Evolutionary conservation across 2,888 invertebrate species (phyloP).

Genomic region (Malthinus seriepunctatus): DNA sequence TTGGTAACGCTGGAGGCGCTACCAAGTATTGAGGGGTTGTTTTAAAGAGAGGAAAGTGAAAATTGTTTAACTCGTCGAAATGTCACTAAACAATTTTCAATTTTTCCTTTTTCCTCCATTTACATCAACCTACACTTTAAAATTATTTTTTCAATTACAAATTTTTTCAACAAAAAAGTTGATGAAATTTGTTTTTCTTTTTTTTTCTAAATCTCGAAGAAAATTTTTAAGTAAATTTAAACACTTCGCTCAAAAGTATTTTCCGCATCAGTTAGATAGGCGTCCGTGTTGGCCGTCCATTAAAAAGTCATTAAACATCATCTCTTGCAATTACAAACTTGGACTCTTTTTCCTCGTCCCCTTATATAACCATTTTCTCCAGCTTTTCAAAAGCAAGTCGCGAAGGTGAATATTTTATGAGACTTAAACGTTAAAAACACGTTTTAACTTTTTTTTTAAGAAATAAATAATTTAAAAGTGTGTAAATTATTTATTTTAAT

Average conservation of each 20-base stretch:
- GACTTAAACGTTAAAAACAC: slow-evolving; percentile 17
- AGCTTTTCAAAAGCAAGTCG: slow-evolving; percentile 16
- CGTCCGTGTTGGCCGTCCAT: slow-evolving; percentile 55
- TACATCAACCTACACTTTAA: not conserved
- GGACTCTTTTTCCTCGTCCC: slow-evolving; percentile 35
- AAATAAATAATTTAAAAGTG: too few relatives aligned
- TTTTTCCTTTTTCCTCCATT: not conserved
- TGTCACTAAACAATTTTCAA: not conserved
- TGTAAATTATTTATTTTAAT: too few relatives aligned
- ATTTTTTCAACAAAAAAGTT: not conserved
- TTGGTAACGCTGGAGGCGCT: slow-evolving; percentile 32
- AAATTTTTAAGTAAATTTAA: slow-evolving; percentile 28
- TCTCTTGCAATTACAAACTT: slow-evolving; percentile 65
- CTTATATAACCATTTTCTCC: slow-evolving; percentile 30
- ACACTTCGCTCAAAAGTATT: slow-evolving; percentile 38
- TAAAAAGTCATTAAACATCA: slow-evolving; percentile 72
- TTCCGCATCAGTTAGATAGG: slow-evolving; percentile 34
- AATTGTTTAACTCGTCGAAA: slow-evolving; percentile 13
- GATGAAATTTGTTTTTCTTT: not conserved
- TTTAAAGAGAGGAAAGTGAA: slow-evolving; percentile 26
- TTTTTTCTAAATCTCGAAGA: slow-evolving; percentile 7
- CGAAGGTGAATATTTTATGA: slow-evolving; percentile 25
- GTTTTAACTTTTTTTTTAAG: slow-evolving; percentile 7
- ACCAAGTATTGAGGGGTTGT: slow-evolving; percentile 33
- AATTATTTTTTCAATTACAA: not conserved